Evolutionary conservation across 1,140 invertebrate genomes (phyloP).

Genomic region (Steinernema khuongi): DNA sequence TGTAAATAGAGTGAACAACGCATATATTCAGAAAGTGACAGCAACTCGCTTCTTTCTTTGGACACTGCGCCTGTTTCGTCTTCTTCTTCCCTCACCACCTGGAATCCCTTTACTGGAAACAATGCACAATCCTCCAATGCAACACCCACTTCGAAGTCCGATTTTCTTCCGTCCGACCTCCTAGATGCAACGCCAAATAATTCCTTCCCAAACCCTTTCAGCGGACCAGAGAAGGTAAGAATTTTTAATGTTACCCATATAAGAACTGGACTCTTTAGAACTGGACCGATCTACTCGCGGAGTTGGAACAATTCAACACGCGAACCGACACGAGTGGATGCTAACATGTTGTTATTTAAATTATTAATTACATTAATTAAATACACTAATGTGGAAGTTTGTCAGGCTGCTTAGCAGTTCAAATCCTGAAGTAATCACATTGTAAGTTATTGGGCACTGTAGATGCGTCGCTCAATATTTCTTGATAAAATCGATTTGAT

Average conservation of each 20-base stretch:
- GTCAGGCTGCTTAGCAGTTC: too few relatives aligned
- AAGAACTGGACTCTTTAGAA: not conserved
- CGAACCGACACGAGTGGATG: constrained; percentile 11
- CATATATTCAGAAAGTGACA: too few relatives aligned
- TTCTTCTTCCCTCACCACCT: not conserved
- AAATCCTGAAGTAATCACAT: too few relatives aligned
- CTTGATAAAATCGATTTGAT: too few relatives aligned
- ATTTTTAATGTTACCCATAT: not conserved
- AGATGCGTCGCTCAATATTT: too few relatives aligned
- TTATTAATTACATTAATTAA: too few relatives aligned
- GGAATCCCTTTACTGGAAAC: not conserved
- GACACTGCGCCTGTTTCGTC: not conserved
- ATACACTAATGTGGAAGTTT: too few relatives aligned
- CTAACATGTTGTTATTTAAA: too few relatives aligned
- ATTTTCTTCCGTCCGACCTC: not conserved
- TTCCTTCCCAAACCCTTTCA: not conserved
- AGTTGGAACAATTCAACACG: constrained; percentile 6
- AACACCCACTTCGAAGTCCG: not conserved
- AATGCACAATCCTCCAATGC: not conserved
- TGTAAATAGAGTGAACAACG: too few relatives aligned
- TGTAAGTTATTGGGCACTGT: too few relatives aligned
- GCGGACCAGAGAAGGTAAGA: not conserved
- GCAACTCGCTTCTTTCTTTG: not conserved
- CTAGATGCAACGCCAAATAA: not conserved
- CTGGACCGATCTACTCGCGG: not conserved